Evolutionary conservation across 2,888 invertebrate genomes (phyloP), one percentile per base, ranked within the genome.

Genomic region (Camptogramma bilineatum): DNA sequence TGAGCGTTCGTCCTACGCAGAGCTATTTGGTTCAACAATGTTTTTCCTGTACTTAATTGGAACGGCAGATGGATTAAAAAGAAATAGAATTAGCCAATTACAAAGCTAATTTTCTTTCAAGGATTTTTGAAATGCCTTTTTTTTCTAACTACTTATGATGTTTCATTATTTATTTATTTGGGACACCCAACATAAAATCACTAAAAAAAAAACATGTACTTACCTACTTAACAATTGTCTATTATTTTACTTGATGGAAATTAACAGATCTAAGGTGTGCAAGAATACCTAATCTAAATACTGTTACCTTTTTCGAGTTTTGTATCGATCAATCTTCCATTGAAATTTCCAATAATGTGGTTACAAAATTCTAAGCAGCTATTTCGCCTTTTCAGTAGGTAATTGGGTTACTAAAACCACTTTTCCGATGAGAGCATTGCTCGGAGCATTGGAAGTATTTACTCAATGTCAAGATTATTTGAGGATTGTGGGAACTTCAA

Each of bases 21-120:
- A 65, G 55, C 52, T 17, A 52, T 58, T 65, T 58, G 34, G 24
- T 58, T 63, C 19, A 64, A 59, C 63, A 61, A 66, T 59, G 52
- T 59, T 52, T 61, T 65, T 55, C 42, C 52, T 54, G 46, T 54
- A 21, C 51, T 51, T 60, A 68, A 62, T 57, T 57, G 31, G 47
- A 61, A 48, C 42, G 28, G 19, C 55, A 51, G 28, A 47, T 48
- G 42, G 24, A 58, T 64, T 31, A 31, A 47, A 28, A 53, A 53
- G 19, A 39, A 48, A 44, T 44, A 17, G 16, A 53, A 54, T 18
- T 39, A 28, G 31, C 21, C 16, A 39, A 21, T 21, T 57, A 39
- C 34, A 42, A 62, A 52, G 46, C 34, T 28, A 55, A 34, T 50
- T 51, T 47, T 48, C n/a, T 28, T 21, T 50, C 19, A 24, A 50